Base-by-base conservation (phyloP, 2,797 vertebrate species). In the Rhinogobio ventralis region DNA sequence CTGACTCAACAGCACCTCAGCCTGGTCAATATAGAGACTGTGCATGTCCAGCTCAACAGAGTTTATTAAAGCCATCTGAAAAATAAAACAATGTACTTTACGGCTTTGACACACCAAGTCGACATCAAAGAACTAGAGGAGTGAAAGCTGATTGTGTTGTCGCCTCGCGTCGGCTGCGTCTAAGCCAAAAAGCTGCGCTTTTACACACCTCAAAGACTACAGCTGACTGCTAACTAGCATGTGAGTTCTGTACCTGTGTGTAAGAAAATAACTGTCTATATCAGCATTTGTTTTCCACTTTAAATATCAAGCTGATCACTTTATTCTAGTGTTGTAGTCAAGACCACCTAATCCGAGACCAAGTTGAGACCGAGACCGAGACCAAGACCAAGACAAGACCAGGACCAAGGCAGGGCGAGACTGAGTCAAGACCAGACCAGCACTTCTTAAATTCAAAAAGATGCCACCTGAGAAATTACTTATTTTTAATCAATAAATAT, bases 21-120 rank as follows among this genome's bases (percentile, higher is more conserved):
- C 94, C 88, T 90, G 96, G 74, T 96, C 94, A 76, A 95, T 95
- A 88, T 97, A 92, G 53, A 97, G 91, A 36, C 85, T 55, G 69
- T 96, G 96, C 85, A 96, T 88, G 82, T 97, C 95, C 91, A 95
- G 75, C 68, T 99, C 97, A 79, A 97, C 80, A 0, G 95, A 93
- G 90, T 97, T 96, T 69, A 96, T 92, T 76, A 93, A 89, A 53
- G 93, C 87, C 81, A 95, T 87, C 95, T 96, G 49, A 45, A 82
- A 79, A 53, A 33, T 85, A 30, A 72, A 28, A 30, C 60, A 64
- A 64, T 30, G 5, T 17, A 30, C 60, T 6, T 64, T 28, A 17
- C 30, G 14, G 6, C 14, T 28, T 25, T 28, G 60, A 64, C 25
- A 30, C 60, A 64, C 28, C 14, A 17, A 17, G 28, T 64, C 6